These are phyloP conservation scores for Mylabris sibirica DNA, from an alignment of 2,888 invertebrate genomes.

Conservation along the genomic window DNA sequence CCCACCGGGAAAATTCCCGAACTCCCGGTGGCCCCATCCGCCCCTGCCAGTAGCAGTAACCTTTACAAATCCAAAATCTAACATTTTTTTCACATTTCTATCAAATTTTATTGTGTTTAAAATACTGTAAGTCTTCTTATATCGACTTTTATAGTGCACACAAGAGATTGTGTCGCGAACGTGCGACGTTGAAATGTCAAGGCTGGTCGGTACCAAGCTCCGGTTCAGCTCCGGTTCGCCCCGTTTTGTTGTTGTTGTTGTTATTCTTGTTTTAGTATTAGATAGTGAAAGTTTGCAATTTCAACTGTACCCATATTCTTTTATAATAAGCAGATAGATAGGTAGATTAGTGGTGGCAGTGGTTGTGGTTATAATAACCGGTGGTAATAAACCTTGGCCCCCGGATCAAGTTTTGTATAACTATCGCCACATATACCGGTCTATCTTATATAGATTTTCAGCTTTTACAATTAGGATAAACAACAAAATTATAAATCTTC, in stretches of 20 bases:
- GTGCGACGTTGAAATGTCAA: slow-evolving; percentile 56
- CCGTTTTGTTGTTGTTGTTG: slow-evolving; percentile 34
- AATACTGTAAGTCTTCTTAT: too few species aligned
- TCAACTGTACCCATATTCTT: slow-evolving; percentile 8
- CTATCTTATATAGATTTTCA: not conserved
- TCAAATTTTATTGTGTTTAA: too few species aligned
- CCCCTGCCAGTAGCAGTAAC: too few species aligned
- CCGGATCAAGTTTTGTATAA: slow-evolving; percentile 17
- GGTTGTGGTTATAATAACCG: not conserved
- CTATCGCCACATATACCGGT: not conserved
- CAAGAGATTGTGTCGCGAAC: slow-evolving; percentile 55
- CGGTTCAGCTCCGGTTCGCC: slow-evolving; percentile 51
- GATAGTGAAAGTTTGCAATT: slow-evolving; percentile 48
- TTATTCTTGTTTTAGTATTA: slow-evolving; percentile 23
- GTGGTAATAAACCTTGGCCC: slow-evolving; percentile 26
- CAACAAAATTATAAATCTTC: too few species aligned
- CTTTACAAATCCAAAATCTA: too few species aligned
- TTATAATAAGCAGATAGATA: slow-evolving; percentile 18
- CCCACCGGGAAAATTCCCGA: too few species aligned
- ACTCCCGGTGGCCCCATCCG: too few species aligned
- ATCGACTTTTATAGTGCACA: slow-evolving; percentile 2
- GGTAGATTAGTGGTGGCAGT: slow-evolving; percentile 26
- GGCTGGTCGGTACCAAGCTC: slow-evolving; percentile 49
- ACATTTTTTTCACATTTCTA: too few species aligned
- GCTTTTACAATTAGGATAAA: too few species aligned